Percentiles rank a stretch among this genome's conserved stretches.
Conservation (phyloP, 2,888 invertebrate species). For the Eristalinus aeneus region DNA sequence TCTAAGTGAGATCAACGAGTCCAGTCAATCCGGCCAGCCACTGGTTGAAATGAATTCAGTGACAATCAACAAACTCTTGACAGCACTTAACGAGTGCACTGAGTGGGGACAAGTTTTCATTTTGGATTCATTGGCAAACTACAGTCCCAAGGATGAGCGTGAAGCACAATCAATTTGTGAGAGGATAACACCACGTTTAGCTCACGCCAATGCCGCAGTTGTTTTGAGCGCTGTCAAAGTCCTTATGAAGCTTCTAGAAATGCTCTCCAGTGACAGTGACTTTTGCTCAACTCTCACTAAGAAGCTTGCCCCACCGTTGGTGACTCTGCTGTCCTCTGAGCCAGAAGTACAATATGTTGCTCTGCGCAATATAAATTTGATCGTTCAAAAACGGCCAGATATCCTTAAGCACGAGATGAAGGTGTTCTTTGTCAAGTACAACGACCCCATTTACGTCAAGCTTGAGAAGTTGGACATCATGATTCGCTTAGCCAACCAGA, state of each 20-base stretch:
- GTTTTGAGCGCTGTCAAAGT: slow-evolving; percentile 98
- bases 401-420: slow-evolving; percentile 99
- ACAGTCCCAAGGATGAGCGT: slow-evolving; percentile 96
- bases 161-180: slow-evolving; percentile 99
- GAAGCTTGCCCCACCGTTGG: slow-evolving; percentile 99
- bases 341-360: slow-evolving; percentile 99
- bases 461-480: slow-evolving; percentile 99
- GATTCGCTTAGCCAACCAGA: slow-evolving; percentile 98
- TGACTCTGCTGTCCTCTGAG: slow-evolving; percentile 97
- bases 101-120: slow-evolving; percentile 99
- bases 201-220: slow-evolving; percentile 99
- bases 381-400: slow-evolving; percentile 99
- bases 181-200: slow-evolving; percentile 96
- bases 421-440: slow-evolving; percentile 99
- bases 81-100: slow-evolving; percentile 99
- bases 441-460: slow-evolving; percentile 99
- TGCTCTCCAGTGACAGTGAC: slow-evolving; percentile 95
- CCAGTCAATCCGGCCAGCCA: slow-evolving; percentile 96
- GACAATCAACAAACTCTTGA: slow-evolving; percentile 98
- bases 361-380: slow-evolving; percentile 97
- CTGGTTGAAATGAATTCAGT: slow-evolving; percentile 97
- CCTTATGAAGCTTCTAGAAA: slow-evolving; percentile 99
- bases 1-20: slow-evolving; percentile 98
- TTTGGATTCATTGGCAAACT: slow-evolving; percentile 97
- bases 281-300: slow-evolving; percentile 96